Base-by-base conservation (phyloP, 2,113 vertebrate genomes). In the Eidolon helvum region DNA sequence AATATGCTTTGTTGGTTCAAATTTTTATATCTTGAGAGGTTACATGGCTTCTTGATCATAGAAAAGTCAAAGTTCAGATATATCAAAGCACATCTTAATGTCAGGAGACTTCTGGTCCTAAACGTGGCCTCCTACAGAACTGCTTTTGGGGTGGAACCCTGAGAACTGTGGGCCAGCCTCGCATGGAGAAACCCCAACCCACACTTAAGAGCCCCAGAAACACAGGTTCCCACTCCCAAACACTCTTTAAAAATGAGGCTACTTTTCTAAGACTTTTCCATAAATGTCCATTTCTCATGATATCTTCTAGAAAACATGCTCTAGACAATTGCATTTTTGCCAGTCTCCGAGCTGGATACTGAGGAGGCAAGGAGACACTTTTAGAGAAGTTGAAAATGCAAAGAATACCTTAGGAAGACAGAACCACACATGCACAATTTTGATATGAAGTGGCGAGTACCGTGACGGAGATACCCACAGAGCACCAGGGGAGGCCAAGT, bases 21-120 rank as follows among this genome's bases (percentile, higher is more conserved):
- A 61, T n/a, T 45, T 50, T 74, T 40, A 57, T 26, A 53, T n/a
- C 18, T 1, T 7, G 33, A 98, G 43, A 91, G 92, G 94, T 97
- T 97, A 91, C 92, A 0, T 14, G 4, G 19, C 66, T 3, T 28
- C 69, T 66, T 33, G 84, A 95, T 43, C 84, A 93, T 90, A 98
- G 96, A 96, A 96, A 98, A 97, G 84, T 93, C 95, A 98, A 88
- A 61, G 79, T 61, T 90, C 53, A 55, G 94, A 61, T 95, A 87
- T 93, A 94, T 94, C 79, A 94, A 97, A 93, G 92, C 50, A 77
- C 88, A 16, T 86, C 79, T 95, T 95, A 89, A 98, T 84, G 90
- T 95, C 97, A 86, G 57, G 57, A 40, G 19, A 68, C 84, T 1
- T 0, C 85, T 40, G 98, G 97, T 98, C 97, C 77, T 97, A 93